Evolutionary conservation across 2,888 invertebrate genomes (phyloP), one percentile per base, ranked within the genome.

Genomic region (Caenorhabditis virilis): DNA sequence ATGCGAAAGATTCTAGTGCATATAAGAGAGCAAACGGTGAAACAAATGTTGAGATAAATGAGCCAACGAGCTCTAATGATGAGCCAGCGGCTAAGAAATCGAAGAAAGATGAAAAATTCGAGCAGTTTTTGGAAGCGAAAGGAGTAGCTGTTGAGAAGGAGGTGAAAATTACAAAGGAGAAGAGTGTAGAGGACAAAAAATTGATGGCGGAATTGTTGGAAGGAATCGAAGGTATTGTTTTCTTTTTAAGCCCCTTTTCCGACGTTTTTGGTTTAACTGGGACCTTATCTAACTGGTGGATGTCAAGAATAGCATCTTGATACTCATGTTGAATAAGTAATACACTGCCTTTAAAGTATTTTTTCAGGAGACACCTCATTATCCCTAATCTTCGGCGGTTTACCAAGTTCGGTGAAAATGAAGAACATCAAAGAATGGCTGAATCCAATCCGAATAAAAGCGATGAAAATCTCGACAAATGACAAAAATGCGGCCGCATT

Each of bases 101-200:
- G 33, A 68, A 71, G 49, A 18, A 61, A 83, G 89, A 91, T 85
- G 93, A 95, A 25, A 86, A 91, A 47, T 95, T 95, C 86, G 87
- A 88, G 66, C 93, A 95, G 84, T 95, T 93, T 83, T 87, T 95
- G 84, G 89, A 91, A 84, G 89, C 89, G n/a, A 92, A 93, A 84
- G 87, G 89, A 45, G 88, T 88, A 62, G 46, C 45, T 7, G 59
- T 62, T 35, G 62, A 59, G 25, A 54, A 67, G 47, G 54, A 47
- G 48, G 62, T 63, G 3, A 16, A 66, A 62, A 78, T 56, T 83
- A 82, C 69, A 78, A 82, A 79, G 78, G 84, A 80, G 22, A 50
- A 65, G 23, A 41, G 53, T 1, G 48, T n/a, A 16, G 69, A 65
- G 33, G 53, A 56, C n/a, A 49, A 54, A 13, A 58, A 71, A 36